Base-by-base conservation (phyloP, 2,113 vertebrate species). In the Willisornis vidua region DNA sequence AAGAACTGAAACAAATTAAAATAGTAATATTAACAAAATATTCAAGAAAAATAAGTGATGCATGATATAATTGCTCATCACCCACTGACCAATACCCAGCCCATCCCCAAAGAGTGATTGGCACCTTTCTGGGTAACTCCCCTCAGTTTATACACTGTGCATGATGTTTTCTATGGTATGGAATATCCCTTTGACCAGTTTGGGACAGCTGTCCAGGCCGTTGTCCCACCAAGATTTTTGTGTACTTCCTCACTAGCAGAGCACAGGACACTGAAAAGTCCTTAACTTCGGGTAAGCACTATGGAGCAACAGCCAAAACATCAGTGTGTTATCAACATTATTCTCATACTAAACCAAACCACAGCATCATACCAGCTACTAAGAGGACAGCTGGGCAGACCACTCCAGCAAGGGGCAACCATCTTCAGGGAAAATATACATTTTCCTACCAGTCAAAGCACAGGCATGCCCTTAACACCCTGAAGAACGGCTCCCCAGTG, bases 81-180 rank as follows among this genome's bases (percentile, higher is more conserved):
- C 35, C 8, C 13, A 18, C 31, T 51, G 51, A 58, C 11, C 51
- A 51, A 33, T 17, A 65, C 13, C 29, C 18, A 43, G 22, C 35
- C 1, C 0, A 23, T 41, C 25, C 14, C 14, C 12, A 43, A 65
- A 49, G 7, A 43, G 16, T 19, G 41, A 35, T 3, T 6, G 2
- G 31, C 14, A 9, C 10, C 9, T 58, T 37, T 55, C 52, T 58
- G 51, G 22, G 26, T 37, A 58, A 37, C 6, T 58, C 31, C 43
- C 31, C 35, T 31, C 49, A 12, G 49, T 65, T 80, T 26, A 26
- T 35, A 35, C 19, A 22, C 29, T 49, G 41, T 61, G 24, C 13
- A 28, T 72, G 20, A 26, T 31, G 33, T 43, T 39, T 39, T 37
- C 31, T 43, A 0, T 7, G 14, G 35, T 58, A 43, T 26, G 51